Conservation (phyloP, 2,888 invertebrate species). For the Auanema freiburgensis region DNA sequence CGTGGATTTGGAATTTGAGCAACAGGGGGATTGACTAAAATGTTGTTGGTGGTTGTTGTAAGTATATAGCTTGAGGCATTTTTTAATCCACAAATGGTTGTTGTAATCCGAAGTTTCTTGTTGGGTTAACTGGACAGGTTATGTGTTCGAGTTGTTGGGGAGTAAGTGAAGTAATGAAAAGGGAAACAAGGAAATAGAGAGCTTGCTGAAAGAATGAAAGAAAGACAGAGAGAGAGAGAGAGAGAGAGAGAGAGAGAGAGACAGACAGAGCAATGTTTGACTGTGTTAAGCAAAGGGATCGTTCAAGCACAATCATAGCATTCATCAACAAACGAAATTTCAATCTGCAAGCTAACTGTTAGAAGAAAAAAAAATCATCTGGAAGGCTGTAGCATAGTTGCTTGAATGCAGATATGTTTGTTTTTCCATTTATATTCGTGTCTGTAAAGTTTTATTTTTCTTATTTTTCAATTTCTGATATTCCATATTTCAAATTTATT, state of each 20-base stretch:
- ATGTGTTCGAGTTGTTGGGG: background rate
- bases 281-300: too few species aligned
- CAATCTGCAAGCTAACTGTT: background rate
- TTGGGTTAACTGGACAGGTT: constrained; percentile 5
- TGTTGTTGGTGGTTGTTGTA: constrained; percentile 3
- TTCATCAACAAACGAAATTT: background rate
- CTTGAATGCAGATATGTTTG: background rate
- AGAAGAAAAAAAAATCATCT: constrained; percentile 3
- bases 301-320: background rate
- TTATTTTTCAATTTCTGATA: constrained; percentile 7
- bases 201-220: background rate
- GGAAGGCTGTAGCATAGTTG: background rate
- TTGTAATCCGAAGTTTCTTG: constrained; percentile 1
- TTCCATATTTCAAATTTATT: background rate
- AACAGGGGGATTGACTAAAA: too few species aligned
- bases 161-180: background rate
- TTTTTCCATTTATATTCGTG: background rate
- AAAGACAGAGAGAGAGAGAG: background rate
- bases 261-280: constrained; percentile 5
- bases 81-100: background rate
- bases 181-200: background rate
- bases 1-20: too few species aligned
- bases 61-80: constrained; percentile 4
- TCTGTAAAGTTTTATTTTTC: background rate
- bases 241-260: constrained; percentile 7